A percentile compares a stretch with the other conserved stretches of the same genome.
These are phyloP conservation scores for Diplolepis rosae DNA, from an alignment of 2,888 invertebrate species.

Conservation along the genomic window DNA sequence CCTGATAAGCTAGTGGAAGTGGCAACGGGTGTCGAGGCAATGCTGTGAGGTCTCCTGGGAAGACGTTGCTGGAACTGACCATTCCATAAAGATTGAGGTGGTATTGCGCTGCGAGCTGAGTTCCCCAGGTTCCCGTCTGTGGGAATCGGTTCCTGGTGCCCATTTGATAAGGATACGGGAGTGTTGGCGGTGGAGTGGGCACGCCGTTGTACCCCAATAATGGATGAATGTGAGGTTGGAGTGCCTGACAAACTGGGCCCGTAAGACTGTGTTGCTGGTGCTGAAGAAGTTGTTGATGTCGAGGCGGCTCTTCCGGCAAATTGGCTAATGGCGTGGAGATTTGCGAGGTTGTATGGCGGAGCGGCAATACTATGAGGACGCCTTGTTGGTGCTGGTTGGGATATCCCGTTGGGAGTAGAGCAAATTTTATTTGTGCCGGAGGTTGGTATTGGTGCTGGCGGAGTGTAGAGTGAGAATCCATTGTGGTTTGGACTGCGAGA, in stretches of 20 bases:
- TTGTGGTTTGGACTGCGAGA: slow-evolving; percentile 68
- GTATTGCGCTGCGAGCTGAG: slow-evolving; percentile 63
- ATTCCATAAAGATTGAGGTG: slow-evolving; percentile 71
- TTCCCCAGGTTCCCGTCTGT: slow-evolving; percentile 35
- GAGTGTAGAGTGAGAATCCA: slow-evolving; percentile 77
- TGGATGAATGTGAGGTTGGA: slow-evolving; percentile 37
- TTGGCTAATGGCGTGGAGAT: slow-evolving; percentile 71
- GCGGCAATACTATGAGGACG: slow-evolving; percentile 77
- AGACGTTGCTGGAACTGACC: slow-evolving; percentile 66
- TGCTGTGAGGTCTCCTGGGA: slow-evolving; percentile 78
- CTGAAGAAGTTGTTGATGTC: slow-evolving; percentile 33
- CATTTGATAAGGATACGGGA: slow-evolving; percentile 55
- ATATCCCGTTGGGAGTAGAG: slow-evolving; percentile 68
- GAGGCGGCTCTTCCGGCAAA: slow-evolving; percentile 55
- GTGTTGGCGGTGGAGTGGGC: slow-evolving; percentile 61
- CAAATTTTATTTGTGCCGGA: slow-evolving; percentile 67
- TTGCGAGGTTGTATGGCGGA: slow-evolving; percentile 74
- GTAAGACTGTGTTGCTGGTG: slow-evolving; percentile 45
- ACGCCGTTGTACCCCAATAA: slow-evolving; percentile 50
- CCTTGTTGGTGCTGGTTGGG: slow-evolving; percentile 69
- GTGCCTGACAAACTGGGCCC: slow-evolving; percentile 34
- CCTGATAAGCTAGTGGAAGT: slow-evolving; percentile 45
- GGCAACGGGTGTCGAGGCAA: slow-evolving; percentile 75
- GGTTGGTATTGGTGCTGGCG: slow-evolving; percentile 74
- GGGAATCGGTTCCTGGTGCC: slow-evolving; percentile 29